These are phyloP conservation scores for Pterocles orientalis DNA, from an alignment of 2,113 vertebrate genomes.

Conservation along the genomic window DNA sequence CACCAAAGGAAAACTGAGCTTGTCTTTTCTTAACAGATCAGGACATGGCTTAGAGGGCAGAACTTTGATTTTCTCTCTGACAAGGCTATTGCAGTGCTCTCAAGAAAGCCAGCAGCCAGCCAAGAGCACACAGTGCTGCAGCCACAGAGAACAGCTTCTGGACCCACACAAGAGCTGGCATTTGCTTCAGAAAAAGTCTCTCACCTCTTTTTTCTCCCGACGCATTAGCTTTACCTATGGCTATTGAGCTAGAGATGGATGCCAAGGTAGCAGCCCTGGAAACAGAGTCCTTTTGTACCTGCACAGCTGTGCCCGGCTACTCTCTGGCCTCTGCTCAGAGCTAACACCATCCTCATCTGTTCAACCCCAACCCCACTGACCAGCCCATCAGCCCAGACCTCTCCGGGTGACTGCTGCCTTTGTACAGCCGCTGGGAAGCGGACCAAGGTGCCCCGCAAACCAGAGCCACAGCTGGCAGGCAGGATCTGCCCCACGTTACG, in stretches of 20 bases:
- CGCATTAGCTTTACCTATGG: not conserved
- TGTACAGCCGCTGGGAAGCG: not conserved
- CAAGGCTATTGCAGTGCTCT: not conserved
- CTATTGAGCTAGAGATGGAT: not conserved
- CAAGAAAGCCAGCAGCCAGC: not conserved
- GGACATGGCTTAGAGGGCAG: not conserved
- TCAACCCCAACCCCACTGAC: not conserved
- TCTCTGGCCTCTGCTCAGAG: not conserved
- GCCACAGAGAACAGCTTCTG: not conserved
- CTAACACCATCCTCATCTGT: not conserved
- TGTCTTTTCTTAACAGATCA: not conserved
- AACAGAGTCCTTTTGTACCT: conserved; percentile 5
- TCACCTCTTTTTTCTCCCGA: not conserved
- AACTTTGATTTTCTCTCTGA: conserved; percentile 11
- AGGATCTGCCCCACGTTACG: accelerated
- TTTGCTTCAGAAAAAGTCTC: conserved; percentile 14
- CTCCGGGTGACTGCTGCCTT: not conserved
- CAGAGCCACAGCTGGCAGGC: not conserved
- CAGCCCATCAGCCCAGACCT: not conserved
- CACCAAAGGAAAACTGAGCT: conserved; percentile 16
- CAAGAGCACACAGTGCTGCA: not conserved
- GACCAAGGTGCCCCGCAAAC: accelerated
- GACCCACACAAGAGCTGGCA: not conserved
- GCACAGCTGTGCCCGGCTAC: not conserved
- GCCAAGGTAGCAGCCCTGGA: not conserved